Conservation (phyloP, 1,140 invertebrate genomes). For the Ladona fulva region DNA sequence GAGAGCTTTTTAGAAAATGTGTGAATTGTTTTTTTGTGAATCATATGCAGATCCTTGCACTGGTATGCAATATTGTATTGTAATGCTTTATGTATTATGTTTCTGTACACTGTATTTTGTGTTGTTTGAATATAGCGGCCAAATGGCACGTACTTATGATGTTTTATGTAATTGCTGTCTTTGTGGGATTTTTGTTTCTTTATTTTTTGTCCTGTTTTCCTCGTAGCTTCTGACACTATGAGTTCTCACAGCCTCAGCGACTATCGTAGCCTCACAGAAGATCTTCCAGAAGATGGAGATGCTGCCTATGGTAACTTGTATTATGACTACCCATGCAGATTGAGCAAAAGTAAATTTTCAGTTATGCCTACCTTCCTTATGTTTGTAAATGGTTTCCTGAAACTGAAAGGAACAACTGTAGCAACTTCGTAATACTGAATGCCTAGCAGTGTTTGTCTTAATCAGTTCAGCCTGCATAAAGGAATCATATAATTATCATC, state of each 20-base stretch:
- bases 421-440: no score
- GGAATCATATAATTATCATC: no score
- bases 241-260: slow-evolving; percentile 25
- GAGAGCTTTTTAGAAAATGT: no score
- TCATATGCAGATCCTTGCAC: background rate
- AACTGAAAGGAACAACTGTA: background rate
- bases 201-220: slow-evolving; percentile 16
- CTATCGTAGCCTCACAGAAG: slow-evolving; percentile 15
- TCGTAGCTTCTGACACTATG: slow-evolving; percentile 24
- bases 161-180: slow-evolving; percentile 7
- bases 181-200: slow-evolving; percentile 16
- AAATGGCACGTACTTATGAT: background rate
- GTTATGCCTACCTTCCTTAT: background rate
- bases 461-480: no score
- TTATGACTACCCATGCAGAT: slow-evolving; percentile 16
- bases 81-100: background rate
- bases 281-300: slow-evolving; percentile 12
- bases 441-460: no score
- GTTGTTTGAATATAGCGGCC: background rate
- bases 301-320: slow-evolving; percentile 13
- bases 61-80: background rate
- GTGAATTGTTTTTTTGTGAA: background rate
- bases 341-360: slow-evolving; percentile 17
- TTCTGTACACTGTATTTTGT: background rate
- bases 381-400: background rate